Conservation (phyloP, 2,888 invertebrate genomes). For the Synanthedon vespiformis region DNA sequence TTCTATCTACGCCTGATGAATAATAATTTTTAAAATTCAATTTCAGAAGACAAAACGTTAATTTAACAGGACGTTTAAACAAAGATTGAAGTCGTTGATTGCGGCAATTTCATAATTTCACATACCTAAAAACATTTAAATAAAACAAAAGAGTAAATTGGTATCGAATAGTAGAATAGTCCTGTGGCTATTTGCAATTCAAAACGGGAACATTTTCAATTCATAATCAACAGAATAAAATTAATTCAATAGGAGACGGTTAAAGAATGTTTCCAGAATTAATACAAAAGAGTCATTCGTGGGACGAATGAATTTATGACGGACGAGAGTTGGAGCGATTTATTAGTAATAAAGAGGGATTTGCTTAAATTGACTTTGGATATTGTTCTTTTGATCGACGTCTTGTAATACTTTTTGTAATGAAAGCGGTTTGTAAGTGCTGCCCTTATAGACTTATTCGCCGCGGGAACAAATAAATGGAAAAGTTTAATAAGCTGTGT, state of each 20-base stretch:
- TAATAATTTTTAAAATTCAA: too few species aligned
- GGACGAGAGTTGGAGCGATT: conserved; percentile 12
- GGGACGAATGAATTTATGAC: conserved; percentile 34
- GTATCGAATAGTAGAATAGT: conserved; percentile 12
- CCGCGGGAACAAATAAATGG: too few species aligned
- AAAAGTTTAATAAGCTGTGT: too few species aligned
- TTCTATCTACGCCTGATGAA: too few species aligned
- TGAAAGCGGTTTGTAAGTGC: not conserved
- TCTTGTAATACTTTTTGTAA: not conserved
- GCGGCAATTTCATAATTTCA: too few species aligned
- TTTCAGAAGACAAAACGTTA: too few species aligned
- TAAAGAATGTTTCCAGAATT: conserved; percentile 38
- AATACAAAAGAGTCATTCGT: conserved; percentile 26
- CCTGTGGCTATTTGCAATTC: conserved; percentile 43
- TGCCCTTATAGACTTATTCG: too few species aligned
- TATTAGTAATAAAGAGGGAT: conserved; percentile 3
- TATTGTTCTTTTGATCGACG: not conserved
- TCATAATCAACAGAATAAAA: conserved; percentile 61
- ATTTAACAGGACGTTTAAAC: too few species aligned
- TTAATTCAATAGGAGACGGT: conserved; percentile 46
- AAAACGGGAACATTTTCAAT: conserved; percentile 48
- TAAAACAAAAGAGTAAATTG: conserved; percentile 16
- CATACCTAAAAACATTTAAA: not conserved
- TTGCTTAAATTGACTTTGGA: not conserved
- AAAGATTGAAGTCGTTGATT: too few species aligned